Base-by-base conservation (phyloP, 2,888 invertebrate genomes). In the Aphrophora alni region DNA sequence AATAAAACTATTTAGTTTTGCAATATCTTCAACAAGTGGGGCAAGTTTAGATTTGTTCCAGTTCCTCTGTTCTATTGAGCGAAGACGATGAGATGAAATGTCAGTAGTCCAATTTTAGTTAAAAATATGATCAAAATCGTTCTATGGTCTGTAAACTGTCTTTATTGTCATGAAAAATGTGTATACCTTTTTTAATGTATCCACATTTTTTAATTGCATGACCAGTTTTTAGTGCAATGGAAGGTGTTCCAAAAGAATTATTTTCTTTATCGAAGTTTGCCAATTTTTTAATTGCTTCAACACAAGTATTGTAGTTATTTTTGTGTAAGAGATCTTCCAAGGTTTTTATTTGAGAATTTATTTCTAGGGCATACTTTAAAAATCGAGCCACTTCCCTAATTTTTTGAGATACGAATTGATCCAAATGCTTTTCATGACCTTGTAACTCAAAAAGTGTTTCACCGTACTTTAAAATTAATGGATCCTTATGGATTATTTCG, bases 21-120 rank as follows among this genome's bases (percentile, higher is more conserved):
- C 26, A 4, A 75, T n/a, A 24, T 75, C 75, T 38, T 75, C 75
- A 44, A 25, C 44, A 24, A 75, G 24, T 12, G 75, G 75, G 10
- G 51, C 17, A 12, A 75, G 75, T 44, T 75, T 38, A 24, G 75
- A 51, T 12, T 8, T 21, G 21, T 75, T 75, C 75, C 75, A 75
- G 24, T 38, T 12, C 10, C 44, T 5, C 27, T 75, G 44, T 17
- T 75, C 12, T 3, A 75, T 21, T 2, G 38, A 51, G 4, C 75
- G 3, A 12, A 14, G 24, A 26, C 44, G 44, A 44, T 75, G 75
- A 3, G 24, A 51, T 17, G 38, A 75, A 10, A 75, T 51, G 51
- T 75, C 44, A 44, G 24, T 21, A 51, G 75, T 44, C 75, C 75
- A 75, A 21, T 75, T 75, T 14, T 51, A 24, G 17, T 38, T n/a